A percentile compares a stretch with the other conserved stretches of the same genome.
Evolutionary conservation across 2,797 vertebrate species (phyloP).

Genomic region (Ispidina picta): DNA sequence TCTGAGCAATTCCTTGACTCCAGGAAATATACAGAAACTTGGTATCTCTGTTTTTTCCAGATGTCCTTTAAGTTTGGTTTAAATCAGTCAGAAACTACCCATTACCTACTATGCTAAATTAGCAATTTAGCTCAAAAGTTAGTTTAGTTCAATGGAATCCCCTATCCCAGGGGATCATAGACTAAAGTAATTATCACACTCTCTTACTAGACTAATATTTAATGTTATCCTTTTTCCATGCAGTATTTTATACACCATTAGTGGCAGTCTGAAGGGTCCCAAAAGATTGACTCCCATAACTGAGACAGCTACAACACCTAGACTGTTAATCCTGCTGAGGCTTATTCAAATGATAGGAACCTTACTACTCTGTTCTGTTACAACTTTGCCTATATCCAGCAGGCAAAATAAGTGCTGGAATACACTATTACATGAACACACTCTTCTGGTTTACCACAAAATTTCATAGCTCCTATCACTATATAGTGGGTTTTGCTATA

Average conservation of each 20-base stretch:
- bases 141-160: not conserved
- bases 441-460: constrained; percentile 14
- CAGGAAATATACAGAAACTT: not conserved
- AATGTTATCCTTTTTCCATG: not conserved
- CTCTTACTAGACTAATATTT: not conserved
- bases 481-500: not conserved
- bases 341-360: constrained; percentile 5
- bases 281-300: not conserved
- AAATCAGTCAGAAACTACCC: not conserved
- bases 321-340: not conserved
- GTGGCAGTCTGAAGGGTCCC: not conserved
- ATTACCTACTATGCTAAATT: not conserved
- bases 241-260: not conserved
- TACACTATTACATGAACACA: not conserved
- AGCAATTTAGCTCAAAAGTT: not conserved
- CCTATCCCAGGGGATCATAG: not conserved
- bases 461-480: constrained; percentile 5
- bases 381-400: not conserved
- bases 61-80: not conserved
- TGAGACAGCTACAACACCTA: not conserved
- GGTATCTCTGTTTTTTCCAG: not conserved
- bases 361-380: not conserved
- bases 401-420: not conserved
- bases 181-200: not conserved
- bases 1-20: not conserved